Percentiles rank a stretch among this genome's conserved stretches.
phyloP scores from a whole-genome alignment of 2,888 invertebrate species.

The Acrobasis consociella region DNA sequence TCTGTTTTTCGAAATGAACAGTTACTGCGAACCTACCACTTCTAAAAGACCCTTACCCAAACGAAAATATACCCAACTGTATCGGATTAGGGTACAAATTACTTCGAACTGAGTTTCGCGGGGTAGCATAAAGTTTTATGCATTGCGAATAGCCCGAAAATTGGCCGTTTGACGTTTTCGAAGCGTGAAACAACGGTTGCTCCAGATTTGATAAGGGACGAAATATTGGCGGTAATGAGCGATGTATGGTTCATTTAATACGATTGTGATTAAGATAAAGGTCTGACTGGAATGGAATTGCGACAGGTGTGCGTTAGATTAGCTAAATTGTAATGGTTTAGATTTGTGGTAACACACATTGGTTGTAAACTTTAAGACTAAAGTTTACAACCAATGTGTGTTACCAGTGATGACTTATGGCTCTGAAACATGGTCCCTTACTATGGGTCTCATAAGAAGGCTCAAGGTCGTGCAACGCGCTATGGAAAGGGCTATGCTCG shows the following conservation, averaged over 20 bases:
- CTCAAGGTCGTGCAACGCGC: too few species aligned
- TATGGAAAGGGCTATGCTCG: too few species aligned
- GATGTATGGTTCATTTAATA: conserved; percentile 31
- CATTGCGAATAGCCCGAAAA: conserved; percentile 72
- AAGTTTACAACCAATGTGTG: too few species aligned
- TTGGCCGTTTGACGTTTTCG: conserved; percentile 68
- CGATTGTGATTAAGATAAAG: conserved; percentile 28
- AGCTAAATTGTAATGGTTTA: conserved; percentile 7
- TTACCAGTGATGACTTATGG: too few species aligned
- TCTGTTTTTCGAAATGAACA: conserved; percentile 74
- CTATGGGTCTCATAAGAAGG: too few species aligned
- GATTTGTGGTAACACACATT: too few species aligned
- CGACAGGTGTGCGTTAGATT: conserved; percentile 1
- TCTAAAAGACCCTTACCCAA: conserved; percentile 35
- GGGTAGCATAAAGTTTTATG: conserved; percentile 72
- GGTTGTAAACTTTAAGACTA: too few species aligned
- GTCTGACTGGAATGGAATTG: not conserved
- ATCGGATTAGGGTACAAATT: conserved; percentile 39
- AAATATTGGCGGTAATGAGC: conserved; percentile 31
- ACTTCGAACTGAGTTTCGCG: conserved; percentile 50
- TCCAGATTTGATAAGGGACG: conserved; percentile 37
- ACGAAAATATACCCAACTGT: not conserved
- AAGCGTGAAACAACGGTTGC: conserved; percentile 52
- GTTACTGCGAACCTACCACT: conserved; percentile 55
- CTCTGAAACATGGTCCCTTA: too few species aligned